Conservation (phyloP, 2,888 invertebrate species). For the Pollenia labialis region DNA sequence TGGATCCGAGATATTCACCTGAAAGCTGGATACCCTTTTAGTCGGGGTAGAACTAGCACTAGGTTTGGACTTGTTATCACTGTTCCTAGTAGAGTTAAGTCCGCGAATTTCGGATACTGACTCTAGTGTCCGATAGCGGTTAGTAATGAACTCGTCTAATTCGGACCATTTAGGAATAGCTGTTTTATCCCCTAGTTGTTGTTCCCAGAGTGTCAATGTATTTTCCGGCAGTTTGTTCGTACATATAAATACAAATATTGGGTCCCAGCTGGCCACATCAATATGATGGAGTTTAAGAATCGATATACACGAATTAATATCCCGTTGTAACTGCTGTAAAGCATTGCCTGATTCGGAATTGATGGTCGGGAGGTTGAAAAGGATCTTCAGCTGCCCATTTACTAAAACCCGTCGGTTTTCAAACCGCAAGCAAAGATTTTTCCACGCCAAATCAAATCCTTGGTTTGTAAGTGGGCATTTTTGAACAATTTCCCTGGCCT, state of each 20-base stretch:
- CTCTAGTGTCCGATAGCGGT: constrained; percentile 32
- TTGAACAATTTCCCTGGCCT: constrained; percentile 31
- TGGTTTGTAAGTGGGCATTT: constrained; percentile 30
- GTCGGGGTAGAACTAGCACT: background rate
- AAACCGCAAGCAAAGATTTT: constrained; percentile 8
- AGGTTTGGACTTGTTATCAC: background rate
- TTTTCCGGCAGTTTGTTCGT: constrained; percentile 11
- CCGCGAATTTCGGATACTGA: constrained; percentile 40
- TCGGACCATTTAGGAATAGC: constrained; percentile 33
- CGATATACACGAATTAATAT: constrained; percentile 39
- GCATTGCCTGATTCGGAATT: constrained; percentile 24
- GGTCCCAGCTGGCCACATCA: constrained; percentile 27
- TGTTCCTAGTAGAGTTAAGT: too few species aligned
- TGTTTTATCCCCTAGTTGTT: constrained; percentile 12
- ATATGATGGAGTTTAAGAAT: constrained; percentile 1
- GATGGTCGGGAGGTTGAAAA: constrained; percentile 25
- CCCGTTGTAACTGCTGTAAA: constrained; percentile 22
- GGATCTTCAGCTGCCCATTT: constrained; percentile 35
- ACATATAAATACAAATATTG: constrained; percentile 43
- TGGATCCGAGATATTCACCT: constrained; percentile 11
- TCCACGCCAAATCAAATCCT: constrained; percentile 28
- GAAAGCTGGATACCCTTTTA: constrained; percentile 15
- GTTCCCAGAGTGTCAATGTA: constrained; percentile 46
- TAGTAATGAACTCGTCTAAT: constrained; percentile 31
- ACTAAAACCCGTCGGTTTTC: constrained; percentile 44